Conservation (phyloP, 1,140 invertebrate genomes). For the Tetramorium alpestre region DNA sequence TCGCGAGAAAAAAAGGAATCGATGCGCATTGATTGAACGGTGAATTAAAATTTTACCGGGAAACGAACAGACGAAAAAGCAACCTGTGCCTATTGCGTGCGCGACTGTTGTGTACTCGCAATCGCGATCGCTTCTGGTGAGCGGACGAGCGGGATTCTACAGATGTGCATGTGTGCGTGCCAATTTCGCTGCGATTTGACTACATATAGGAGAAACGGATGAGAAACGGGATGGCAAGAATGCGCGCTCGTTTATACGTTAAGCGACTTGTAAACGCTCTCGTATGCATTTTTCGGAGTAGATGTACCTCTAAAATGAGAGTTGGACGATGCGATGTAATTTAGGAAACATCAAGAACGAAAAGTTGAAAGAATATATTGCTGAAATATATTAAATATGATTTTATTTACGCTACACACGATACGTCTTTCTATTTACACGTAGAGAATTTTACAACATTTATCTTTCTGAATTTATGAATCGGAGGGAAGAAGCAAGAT, state of each 20-base stretch:
- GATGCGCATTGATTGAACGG: conserved; percentile 31
- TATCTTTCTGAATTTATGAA: conserved; percentile 37
- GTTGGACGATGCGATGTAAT: neutral
- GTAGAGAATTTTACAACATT: neutral
- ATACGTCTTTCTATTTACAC: neutral
- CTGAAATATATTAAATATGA: neutral
- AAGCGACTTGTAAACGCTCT: neutral
- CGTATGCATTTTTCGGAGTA: neutral
- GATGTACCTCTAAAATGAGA: neutral
- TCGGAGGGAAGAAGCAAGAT: neutral
- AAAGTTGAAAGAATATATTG: neutral
- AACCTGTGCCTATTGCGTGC: neutral
- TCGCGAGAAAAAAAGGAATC: neutral
- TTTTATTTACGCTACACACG: neutral
- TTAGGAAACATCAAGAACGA: neutral
- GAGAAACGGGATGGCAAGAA: conserved; percentile 1
- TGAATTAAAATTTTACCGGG: conserved; percentile 43
- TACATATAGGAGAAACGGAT: neutral
- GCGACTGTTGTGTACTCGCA: neutral
- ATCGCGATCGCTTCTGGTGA: conserved; percentile 18
- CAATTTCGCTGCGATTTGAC: conserved; percentile 24
- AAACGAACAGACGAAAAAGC: conserved; percentile 21
- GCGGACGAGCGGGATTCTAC: conserved; percentile 6
- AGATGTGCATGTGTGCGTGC: neutral
- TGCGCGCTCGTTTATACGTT: neutral